A percentile compares a stretch with the other conserved stretches of the same genome.
These are phyloP conservation scores for Todus mexicanus DNA, from an alignment of 2,797 vertebrate species.

Conservation along the genomic window DNA sequence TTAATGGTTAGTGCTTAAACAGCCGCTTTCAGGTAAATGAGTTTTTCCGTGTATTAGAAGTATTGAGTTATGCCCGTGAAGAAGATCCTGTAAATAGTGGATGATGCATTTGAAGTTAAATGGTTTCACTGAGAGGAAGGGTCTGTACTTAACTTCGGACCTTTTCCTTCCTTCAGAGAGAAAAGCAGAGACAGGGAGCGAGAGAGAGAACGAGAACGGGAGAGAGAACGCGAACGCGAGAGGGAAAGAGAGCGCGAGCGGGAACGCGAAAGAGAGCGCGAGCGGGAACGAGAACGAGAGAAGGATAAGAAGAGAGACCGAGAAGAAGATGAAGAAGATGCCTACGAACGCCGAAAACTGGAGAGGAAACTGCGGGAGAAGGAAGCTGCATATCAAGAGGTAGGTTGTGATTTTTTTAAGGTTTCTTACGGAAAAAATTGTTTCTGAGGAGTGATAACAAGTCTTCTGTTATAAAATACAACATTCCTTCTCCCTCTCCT, in stretches of 20 bases:
- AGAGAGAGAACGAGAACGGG: slow-evolving; percentile 72
- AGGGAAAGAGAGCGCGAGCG: slow-evolving; percentile 75
- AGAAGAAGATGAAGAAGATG: slow-evolving; percentile 95
- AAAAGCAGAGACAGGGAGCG: slow-evolving; percentile 81
- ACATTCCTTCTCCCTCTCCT: neutral
- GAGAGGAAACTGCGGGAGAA: slow-evolving; percentile 96
- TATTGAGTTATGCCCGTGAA: neutral
- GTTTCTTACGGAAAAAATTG: neutral
- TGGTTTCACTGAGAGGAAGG: neutral
- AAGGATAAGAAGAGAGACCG: slow-evolving; percentile 95
- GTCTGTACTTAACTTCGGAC: neutral
- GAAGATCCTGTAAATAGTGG: neutral
- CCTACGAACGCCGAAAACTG: slow-evolving; percentile 92
- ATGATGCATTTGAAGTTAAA: neutral
- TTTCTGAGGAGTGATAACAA: neutral
- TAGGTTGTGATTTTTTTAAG: slow-evolving; percentile 42
- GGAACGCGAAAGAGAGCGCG: slow-evolving; percentile 80
- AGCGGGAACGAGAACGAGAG: slow-evolving; percentile 87
- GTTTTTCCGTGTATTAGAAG: neutral
- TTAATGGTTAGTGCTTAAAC: neutral
- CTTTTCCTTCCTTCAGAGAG: slow-evolving; percentile 69
- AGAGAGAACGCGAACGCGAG: slow-evolving; percentile 72
- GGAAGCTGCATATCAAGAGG: slow-evolving; percentile 98
- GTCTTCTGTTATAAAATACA: neutral
- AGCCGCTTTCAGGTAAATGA: neutral